These are phyloP conservation scores for Noturus placidus DNA, from an alignment of 2,113 vertebrate species.

Conservation along the genomic window DNA sequence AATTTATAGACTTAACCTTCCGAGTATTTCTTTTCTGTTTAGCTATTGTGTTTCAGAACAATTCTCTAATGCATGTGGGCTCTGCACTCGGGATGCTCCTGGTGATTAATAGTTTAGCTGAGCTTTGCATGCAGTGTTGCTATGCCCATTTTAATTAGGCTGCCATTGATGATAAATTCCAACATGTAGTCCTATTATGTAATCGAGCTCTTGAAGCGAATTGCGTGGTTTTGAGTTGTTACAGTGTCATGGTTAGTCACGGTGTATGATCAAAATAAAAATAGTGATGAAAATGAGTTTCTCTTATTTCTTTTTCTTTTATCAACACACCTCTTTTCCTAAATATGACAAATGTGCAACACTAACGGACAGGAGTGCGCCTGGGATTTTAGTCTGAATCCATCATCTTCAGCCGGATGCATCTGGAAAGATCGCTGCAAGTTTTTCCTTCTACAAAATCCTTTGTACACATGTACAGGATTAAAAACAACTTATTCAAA, in stretches of 20 bases:
- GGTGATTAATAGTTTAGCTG: constrained; percentile 38
- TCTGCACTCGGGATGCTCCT: neutral
- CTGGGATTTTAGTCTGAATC: neutral
- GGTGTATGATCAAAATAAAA: neutral
- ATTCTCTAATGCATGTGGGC: constrained; percentile 30
- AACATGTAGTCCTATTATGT: constrained; percentile 30
- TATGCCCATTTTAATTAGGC: constrained; percentile 45
- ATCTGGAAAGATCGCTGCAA: neutral
- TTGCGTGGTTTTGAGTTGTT: neutral
- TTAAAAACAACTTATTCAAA: neutral
- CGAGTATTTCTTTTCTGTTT: constrained; percentile 1
- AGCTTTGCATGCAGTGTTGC: constrained; percentile 21
- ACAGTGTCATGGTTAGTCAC: neutral
- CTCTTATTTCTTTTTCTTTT: neutral
- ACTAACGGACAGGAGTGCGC: neutral
- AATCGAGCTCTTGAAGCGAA: constrained; percentile 19
- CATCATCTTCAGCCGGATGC: neutral
- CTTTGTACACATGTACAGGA: neutral
- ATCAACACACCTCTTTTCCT: neutral
- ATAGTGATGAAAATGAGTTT: neutral
- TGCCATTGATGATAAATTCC: constrained; percentile 44
- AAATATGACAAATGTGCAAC: neutral
- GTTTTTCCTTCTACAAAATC: neutral
- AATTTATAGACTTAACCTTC: constrained; percentile 32
- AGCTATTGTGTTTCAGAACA: constrained; percentile 32